Evolutionary conservation across 2,113 vertebrate genomes (phyloP).

Genomic region (Pelobates fuscus): DNA sequence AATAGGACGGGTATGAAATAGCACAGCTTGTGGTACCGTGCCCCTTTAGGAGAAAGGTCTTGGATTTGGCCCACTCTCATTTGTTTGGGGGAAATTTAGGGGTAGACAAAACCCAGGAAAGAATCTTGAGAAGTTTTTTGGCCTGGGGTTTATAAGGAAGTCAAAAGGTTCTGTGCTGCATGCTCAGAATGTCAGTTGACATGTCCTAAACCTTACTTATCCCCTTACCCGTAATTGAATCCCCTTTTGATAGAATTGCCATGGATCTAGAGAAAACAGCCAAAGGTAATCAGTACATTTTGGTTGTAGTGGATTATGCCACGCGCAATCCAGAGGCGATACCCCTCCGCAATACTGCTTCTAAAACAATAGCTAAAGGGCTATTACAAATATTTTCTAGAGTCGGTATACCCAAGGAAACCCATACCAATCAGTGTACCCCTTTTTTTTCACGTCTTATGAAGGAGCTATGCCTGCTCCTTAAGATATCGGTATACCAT

Average conservation of each 20-base stretch:
- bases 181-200: background rate
- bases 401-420: conserved; percentile 12
- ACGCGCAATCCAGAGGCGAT: background rate
- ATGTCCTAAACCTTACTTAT: background rate
- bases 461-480: background rate
- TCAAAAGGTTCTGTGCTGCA: background rate
- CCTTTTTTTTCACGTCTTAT: background rate
- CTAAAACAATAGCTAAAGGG: background rate
- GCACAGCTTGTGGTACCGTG: too few species aligned
- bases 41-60: background rate
- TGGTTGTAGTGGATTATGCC: too few species aligned
- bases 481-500: background rate
- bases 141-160: background rate
- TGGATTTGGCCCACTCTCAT: background rate
- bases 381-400: background rate
- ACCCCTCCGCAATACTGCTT: background rate
- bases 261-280: too few species aligned
- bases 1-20: background rate
- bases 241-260: background rate
- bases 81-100: background rate
- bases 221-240: background rate
- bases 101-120: background rate
- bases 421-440: background rate
- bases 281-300: too few species aligned
- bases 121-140: background rate